Evolutionary conservation across 35 echinoderm and acorn worm species (phyloP), one percentile per base, ranked within the genome.

Genomic region (Stichopus chloronotus): DNA sequence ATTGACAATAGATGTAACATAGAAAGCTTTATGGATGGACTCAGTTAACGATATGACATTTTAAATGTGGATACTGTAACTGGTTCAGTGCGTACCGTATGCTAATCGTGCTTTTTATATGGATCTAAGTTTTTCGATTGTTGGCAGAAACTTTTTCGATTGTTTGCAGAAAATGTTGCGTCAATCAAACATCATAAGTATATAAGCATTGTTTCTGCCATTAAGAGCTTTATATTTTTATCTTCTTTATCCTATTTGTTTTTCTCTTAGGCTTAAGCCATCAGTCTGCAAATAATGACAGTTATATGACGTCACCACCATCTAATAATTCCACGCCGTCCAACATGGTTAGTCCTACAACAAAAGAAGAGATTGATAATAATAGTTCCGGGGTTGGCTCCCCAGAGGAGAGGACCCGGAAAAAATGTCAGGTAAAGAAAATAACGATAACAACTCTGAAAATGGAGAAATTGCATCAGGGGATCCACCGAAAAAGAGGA

Each of bases 401-500:
- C 21, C 88, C 88, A 5, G 63, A 91, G 19, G 63, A 52, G n/a
- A 91, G 56, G 68, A 91, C 61, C 55, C 88, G 7, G 88, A 91
- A 25, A 91, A 91, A 91, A 24, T 76, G 30, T 72, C 88, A 53
- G 88, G 25, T 30, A 91, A 91, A 78, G 88, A 91, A 13, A 78
- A 72, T 76, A 72, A 91, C 43, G 88, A 91, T 59, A 63, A 20
- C 12, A 56, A 53, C 56, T 72, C 88, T 55, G 88, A 91, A 25
- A 78, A n/a, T 53, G 88, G 72, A 57, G 88, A 91, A 7, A 57
- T 63, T 12, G 63, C 63, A 17, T 16, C 90, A 19, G 90, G 90
- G 57, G 90, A 91, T 72, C 90, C 90, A 63, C 90, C 90, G 7
- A 91, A 91, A n/a, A 91, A 91, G 58, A 17, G 97, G n/a, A 99